Evolutionary conservation across 2,113 vertebrate species (phyloP).

Genomic region (Ondatra zibethicus): DNA sequence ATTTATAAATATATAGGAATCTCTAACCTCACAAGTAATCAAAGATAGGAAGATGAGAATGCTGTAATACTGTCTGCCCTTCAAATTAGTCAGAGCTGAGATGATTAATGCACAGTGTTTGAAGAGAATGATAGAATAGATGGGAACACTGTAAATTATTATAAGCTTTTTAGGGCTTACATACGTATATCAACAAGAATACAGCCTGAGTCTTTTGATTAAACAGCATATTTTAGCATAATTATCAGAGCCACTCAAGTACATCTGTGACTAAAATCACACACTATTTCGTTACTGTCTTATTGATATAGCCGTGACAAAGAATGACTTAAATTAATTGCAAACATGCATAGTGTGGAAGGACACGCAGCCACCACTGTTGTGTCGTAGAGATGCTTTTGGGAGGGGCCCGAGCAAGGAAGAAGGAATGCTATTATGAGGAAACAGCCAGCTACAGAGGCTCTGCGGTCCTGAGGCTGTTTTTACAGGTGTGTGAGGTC

Average conservation of each 20-base stretch:
- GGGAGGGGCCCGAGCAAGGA: background rate
- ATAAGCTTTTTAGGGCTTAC: background rate
- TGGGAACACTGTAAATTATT: background rate
- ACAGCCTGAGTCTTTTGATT: constrained; percentile 28
- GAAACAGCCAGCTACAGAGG: constrained; percentile 2
- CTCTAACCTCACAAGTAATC: background rate
- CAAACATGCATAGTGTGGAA: background rate
- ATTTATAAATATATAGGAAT: constrained; percentile 15
- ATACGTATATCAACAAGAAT: background rate
- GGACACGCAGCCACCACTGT: background rate
- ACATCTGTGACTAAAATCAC: background rate
- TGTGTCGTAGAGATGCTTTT: background rate
- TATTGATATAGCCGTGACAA: background rate
- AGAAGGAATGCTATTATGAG: background rate
- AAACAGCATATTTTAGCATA: background rate
- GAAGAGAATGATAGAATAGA: constrained; percentile 42
- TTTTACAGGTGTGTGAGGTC: background rate
- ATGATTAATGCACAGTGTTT: background rate
- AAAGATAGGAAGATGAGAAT: constrained; percentile 47
- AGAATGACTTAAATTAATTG: background rate
- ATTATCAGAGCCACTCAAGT: background rate
- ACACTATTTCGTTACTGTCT: constrained; percentile 15
- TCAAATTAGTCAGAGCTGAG: constrained; percentile 19
- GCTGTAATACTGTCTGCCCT: background rate
- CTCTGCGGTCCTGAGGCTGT: background rate